These are phyloP conservation scores for Eledone cirrhosa DNA, from an alignment of 2,888 invertebrate genomes.

Conservation along the genomic window DNA sequence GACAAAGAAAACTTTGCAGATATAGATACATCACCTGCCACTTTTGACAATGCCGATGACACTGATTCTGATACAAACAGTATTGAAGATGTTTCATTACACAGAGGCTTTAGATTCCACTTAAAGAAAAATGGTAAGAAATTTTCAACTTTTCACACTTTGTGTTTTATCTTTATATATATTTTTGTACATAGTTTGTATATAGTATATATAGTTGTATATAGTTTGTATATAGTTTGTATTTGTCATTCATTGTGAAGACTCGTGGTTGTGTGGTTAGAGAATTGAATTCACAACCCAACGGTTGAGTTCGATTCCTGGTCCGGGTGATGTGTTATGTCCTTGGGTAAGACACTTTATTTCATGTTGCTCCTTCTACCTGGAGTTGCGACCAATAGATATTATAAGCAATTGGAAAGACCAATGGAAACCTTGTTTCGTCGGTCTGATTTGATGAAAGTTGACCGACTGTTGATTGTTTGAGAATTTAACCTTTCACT, in stretches of 20 bases:
- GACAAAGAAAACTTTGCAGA: conserved; percentile 33
- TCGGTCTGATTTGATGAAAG: no score
- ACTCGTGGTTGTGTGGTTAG: neutral
- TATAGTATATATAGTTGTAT: neutral
- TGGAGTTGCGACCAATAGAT: no score
- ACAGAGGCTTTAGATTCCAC: conserved; percentile 53
- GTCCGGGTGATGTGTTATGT: no score
- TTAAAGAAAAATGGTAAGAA: conserved; percentile 55
- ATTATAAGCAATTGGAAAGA: no score
- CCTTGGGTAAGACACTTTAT: no score
- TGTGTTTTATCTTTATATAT: neutral
- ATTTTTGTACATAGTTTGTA: no score
- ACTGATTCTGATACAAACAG: conserved; percentile 52
- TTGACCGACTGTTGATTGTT: no score
- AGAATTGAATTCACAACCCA: neutral
- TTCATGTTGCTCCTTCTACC: no score
- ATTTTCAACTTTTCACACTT: neutral
- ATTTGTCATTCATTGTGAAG: neutral
- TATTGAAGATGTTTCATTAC: conserved; percentile 51
- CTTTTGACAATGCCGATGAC: neutral
- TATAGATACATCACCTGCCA: conserved; percentile 14
- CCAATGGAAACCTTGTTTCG: no score
- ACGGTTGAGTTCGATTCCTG: no score
- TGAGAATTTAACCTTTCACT: no score
- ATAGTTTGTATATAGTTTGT: neutral